Conservation (phyloP, 2,113 vertebrate genomes). For the Paedocypris sp. region DNA sequence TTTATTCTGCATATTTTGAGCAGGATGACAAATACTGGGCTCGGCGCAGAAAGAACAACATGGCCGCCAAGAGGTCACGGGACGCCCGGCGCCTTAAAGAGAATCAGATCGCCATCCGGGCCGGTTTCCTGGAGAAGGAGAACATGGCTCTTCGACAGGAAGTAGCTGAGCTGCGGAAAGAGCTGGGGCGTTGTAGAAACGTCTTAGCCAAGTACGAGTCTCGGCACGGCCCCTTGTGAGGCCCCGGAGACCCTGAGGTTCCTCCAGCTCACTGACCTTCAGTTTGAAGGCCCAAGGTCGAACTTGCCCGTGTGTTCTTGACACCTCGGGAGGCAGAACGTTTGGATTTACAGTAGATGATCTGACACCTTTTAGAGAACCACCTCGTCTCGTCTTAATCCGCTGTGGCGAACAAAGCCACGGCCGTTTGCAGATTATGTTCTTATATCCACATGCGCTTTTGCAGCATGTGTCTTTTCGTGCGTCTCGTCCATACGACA, state of each 20-base stretch:
- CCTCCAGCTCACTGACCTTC: not conserved
- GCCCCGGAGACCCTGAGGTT: constrained; percentile 9
- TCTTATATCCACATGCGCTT: not conserved
- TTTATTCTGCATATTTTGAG: constrained; percentile 55
- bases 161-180: constrained; percentile 76
- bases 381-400: constrained; percentile 10
- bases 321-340: constrained; percentile 26
- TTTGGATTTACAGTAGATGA: not conserved
- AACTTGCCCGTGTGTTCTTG: constrained; percentile 18
- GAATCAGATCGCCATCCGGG: constrained; percentile 86
- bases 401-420: not conserved
- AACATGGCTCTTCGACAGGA: constrained; percentile 79
- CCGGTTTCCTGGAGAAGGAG: constrained; percentile 84
- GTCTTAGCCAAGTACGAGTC: constrained; percentile 76
- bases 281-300: constrained; percentile 16
- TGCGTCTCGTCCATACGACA: too few species aligned
- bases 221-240: constrained; percentile 68
- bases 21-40: constrained; percentile 91
- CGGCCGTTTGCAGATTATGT: not conserved
- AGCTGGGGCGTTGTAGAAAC: constrained; percentile 81
- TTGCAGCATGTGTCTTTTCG: constrained; percentile 13
- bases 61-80: constrained; percentile 81
- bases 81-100: constrained; percentile 82
- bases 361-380: constrained; percentile 12
- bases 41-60: constrained; percentile 84